phyloP scores from a whole-genome alignment of 2,113 vertebrate species.

The Bubo blakistoni region DNA sequence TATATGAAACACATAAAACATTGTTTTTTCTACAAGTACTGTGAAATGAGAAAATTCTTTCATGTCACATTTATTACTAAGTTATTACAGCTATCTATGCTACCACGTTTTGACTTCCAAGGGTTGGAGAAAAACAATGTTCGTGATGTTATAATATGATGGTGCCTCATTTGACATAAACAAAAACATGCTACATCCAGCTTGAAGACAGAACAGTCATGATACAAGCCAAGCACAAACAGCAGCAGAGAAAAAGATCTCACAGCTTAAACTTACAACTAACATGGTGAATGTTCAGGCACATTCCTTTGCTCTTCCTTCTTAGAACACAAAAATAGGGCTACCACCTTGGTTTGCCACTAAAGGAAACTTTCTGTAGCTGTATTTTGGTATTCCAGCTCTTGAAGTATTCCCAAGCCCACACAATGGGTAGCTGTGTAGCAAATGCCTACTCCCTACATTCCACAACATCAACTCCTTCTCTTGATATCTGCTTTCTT shows the following conservation, averaged over 20 bases:
- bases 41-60: neutral
- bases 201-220: neutral
- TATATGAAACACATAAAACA: neutral
- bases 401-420: neutral
- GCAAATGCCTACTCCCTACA: neutral
- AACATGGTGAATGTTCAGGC: neutral
- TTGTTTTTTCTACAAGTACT: slow-evolving; percentile 7
- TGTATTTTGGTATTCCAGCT: neutral
- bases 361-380: neutral
- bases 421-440: neutral
- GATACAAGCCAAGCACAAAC: neutral
- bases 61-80: neutral
- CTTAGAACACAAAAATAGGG: neutral
- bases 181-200: neutral
- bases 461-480: neutral
- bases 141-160: neutral
- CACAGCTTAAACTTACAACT: neutral
- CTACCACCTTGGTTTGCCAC: neutral
- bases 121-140: slow-evolving; percentile 13
- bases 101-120: neutral
- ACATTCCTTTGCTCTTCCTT: neutral
- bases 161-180: neutral
- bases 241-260: neutral
- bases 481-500: neutral
- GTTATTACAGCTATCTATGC: neutral